Evolutionary conservation across 2,797 vertebrate species (phyloP).

Genomic region (Acanthurus leucopareius): DNA sequence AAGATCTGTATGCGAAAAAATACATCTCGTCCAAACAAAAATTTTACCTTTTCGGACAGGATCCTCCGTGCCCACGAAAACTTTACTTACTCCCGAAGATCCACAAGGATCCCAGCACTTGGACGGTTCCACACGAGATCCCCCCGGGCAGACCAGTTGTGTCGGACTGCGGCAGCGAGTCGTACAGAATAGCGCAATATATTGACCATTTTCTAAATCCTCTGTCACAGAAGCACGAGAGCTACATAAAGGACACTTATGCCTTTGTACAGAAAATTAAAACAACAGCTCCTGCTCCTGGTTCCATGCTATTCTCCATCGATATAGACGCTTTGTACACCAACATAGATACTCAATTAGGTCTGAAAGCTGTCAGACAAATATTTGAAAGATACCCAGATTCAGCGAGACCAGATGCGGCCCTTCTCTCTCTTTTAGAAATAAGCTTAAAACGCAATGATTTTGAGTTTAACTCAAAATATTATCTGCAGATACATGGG

Average conservation of each 20-base stretch:
- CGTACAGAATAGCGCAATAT: too few species aligned
- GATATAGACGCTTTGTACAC: neutral
- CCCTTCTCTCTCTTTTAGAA: neutral
- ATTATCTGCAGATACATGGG: neutral
- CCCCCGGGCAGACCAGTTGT: too few species aligned
- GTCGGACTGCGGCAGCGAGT: too few species aligned
- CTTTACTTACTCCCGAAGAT: too few species aligned
- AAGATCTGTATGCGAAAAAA: neutral
- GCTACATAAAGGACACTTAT: neutral
- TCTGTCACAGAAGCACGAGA: neutral
- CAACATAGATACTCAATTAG: neutral
- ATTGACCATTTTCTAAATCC: too few species aligned
- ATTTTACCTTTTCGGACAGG: too few species aligned
- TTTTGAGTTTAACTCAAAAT: neutral
- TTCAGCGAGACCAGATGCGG: neutral
- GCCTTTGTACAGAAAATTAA: neutral
- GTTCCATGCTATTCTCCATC: neutral
- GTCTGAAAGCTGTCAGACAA: neutral
- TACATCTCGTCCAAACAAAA: too few species aligned
- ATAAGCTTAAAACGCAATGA: neutral
- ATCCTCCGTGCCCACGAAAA: too few species aligned
- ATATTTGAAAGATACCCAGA: neutral
- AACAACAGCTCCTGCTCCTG: neutral
- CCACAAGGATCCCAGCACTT: neutral
- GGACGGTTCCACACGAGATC: neutral